Conservation (phyloP, 2,888 invertebrate species). For the Drosophila pseudotalamancana region DNA sequence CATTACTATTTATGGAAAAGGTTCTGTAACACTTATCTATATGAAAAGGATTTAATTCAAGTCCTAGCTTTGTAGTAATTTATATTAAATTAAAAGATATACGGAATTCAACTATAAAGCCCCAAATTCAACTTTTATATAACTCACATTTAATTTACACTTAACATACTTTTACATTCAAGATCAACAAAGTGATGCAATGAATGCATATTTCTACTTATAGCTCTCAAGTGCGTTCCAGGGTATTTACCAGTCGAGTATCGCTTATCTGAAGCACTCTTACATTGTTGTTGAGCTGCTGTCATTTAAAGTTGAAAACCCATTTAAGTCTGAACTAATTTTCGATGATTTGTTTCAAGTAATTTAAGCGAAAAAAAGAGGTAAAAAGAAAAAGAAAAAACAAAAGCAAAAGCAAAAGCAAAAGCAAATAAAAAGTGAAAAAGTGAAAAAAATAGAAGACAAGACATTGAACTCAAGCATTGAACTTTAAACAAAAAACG, state of each 20-base stretch:
- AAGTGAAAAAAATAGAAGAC: slow-evolving; percentile 13
- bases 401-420: too few relatives aligned
- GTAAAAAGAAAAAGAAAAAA: not conserved
- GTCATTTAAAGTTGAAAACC: slow-evolving; percentile 14
- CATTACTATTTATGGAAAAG: too few relatives aligned
- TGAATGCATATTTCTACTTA: not conserved
- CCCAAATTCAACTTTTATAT: too few relatives aligned
- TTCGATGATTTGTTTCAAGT: slow-evolving; percentile 28
- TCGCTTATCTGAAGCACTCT: not conserved
- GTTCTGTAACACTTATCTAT: too few relatives aligned
- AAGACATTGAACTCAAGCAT: slow-evolving; percentile 63
- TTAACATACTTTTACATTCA: not conserved
- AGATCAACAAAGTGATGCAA: too few relatives aligned
- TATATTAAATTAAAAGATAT: too few relatives aligned
- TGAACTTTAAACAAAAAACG: slow-evolving; percentile 48
- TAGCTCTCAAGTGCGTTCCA: not conserved
- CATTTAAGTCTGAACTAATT: slow-evolving; percentile 35
- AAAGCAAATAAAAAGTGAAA: not conserved
- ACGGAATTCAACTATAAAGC: too few relatives aligned
- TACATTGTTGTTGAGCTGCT: not conserved
- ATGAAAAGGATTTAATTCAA: too few relatives aligned
- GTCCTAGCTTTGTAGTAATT: too few relatives aligned
- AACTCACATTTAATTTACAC: too few relatives aligned
- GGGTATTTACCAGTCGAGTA: slow-evolving; percentile 4
- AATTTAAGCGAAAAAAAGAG: slow-evolving; percentile 14